phyloP scores from a whole-genome alignment of 1,140 invertebrate genomes.

The Pteromalus puparum region DNA sequence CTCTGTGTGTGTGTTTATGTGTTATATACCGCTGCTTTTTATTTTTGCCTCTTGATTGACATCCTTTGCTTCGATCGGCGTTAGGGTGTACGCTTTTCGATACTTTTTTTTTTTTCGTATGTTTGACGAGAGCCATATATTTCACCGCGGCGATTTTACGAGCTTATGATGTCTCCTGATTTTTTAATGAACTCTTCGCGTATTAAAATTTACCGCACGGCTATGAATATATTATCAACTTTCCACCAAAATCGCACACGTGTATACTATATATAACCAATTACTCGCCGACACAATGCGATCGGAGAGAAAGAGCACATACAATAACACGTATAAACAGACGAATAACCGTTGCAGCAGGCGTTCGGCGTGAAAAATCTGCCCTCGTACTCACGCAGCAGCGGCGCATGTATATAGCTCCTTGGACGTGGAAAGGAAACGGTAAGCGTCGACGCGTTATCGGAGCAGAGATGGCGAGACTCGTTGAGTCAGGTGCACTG shows the following conservation, averaged over 20 bases:
- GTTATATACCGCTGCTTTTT: not conserved
- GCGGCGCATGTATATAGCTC: too few relatives aligned
- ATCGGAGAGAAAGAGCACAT: not conserved
- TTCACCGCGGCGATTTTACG: not conserved
- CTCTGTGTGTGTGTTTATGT: not conserved
- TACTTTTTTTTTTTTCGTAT: not conserved
- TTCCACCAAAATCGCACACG: too few relatives aligned
- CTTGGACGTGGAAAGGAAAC: slow-evolving; percentile 5
- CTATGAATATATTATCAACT: too few relatives aligned
- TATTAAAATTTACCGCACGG: not conserved
- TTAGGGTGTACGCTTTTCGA: not conserved
- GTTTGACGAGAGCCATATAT: not conserved
- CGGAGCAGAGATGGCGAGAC: slow-evolving; percentile 2
- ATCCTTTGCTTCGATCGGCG: not conserved
- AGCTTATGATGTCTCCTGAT: not conserved
- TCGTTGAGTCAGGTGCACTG: not conserved
- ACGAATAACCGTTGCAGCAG: not conserved
- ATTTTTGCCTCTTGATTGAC: not conserved
- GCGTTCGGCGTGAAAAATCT: not conserved
- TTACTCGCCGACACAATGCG: not conserved
- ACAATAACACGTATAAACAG: not conserved
- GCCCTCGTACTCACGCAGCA: not conserved
- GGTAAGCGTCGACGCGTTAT: slow-evolving; percentile 3
- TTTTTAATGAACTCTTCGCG: not conserved
- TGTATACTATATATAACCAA: too few relatives aligned